Percentiles rank a stretch among this genome's conserved stretches.
These are phyloP conservation scores for Belonocnema kinseyi DNA, from an alignment of 1,140 invertebrate species.

Conservation along the genomic window DNA sequence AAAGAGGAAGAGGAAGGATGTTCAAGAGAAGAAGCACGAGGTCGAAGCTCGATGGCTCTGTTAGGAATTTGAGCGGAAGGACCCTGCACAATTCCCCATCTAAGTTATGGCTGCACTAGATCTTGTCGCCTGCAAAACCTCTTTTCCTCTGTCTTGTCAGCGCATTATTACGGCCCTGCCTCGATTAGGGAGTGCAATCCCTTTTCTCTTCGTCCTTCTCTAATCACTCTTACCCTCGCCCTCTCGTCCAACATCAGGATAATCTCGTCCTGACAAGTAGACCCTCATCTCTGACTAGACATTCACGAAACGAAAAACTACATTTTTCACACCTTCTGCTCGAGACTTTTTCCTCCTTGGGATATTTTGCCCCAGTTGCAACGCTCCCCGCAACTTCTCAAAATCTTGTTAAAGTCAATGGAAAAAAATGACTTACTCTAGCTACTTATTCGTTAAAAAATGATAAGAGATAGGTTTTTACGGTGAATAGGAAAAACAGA, in stretches of 20 bases:
- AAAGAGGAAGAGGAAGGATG: background rate
- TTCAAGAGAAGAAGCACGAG: background rate
- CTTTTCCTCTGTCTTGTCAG: constrained; percentile 26
- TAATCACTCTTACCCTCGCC: background rate
- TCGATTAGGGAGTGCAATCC: constrained; percentile 5
- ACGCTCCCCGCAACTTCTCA: background rate
- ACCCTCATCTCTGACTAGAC: background rate
- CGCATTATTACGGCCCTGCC: constrained; percentile 10
- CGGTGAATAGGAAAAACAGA: no score
- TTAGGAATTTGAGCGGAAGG: constrained; percentile 27
- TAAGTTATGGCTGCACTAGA: constrained; percentile 27
- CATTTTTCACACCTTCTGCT: constrained; percentile 4
- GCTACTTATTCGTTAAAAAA: no score
- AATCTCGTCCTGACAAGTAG: constrained; percentile 10
- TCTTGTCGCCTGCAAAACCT: constrained; percentile 16
- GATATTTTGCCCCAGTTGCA: constrained; percentile 6
- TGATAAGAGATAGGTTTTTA: no score
- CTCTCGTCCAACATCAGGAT: constrained; percentile 26
- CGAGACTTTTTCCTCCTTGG: constrained; percentile 10
- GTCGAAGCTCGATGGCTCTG: constrained; percentile 6
- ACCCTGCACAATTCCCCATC: constrained; percentile 4
- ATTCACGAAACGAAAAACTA: constrained; percentile 9
- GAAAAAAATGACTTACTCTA: no score
- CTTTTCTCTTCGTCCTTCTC: background rate
- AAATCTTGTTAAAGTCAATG: background rate